Percentiles rank a stretch among this genome's conserved stretches.
Conservation (phyloP, 2,113 vertebrate genomes). For the Halichoerus grypus region DNA sequence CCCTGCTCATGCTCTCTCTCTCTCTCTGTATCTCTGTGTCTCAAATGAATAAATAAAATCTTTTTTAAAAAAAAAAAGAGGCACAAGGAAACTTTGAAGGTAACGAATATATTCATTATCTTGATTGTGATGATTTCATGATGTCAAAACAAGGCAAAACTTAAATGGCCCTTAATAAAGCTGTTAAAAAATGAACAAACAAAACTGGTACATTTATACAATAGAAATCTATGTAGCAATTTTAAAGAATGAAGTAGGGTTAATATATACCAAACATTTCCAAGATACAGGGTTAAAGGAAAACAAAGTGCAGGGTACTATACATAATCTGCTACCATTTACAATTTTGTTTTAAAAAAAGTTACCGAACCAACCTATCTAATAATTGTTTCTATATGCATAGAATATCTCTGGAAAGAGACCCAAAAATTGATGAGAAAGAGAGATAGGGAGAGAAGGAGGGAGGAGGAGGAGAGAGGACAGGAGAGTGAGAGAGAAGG, state of each 20-base stretch:
- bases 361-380: not conserved
- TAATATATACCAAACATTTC: not conserved
- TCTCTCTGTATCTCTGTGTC: too few relatives aligned
- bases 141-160: not conserved
- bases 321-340: not conserved
- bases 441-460: not conserved
- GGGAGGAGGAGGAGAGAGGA: not conserved
- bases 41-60: too few relatives aligned
- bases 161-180: not conserved
- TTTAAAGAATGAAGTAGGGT: constrained; percentile 6
- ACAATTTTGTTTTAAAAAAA: constrained; percentile 43
- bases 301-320: not conserved
- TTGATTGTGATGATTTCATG: not conserved
- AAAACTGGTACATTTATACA: not conserved
- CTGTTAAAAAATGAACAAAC: not conserved
- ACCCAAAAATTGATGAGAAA: not conserved
- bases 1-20: too few relatives aligned
- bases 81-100: not conserved
- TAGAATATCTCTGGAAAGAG: not conserved
- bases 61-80: not conserved
- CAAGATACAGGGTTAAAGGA: not conserved
- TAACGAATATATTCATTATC: not conserved
- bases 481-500: not conserved
- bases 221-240: not conserved
- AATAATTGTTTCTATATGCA: not conserved